Base-by-base conservation (phyloP, 2,888 invertebrate genomes). In the Drosophila koepferae region DNA sequence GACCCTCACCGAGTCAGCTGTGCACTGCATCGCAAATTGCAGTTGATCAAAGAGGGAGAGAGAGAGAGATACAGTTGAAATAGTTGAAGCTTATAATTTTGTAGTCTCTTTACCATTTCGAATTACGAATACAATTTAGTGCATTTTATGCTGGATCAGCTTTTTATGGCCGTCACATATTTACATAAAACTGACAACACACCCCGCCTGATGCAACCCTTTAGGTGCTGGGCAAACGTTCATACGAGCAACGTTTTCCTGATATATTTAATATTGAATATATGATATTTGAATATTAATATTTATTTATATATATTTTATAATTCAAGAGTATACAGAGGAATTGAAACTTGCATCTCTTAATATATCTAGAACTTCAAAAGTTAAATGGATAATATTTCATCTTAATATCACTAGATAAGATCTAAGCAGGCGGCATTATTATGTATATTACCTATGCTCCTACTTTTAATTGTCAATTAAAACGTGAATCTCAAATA, bases 121-220 rank as follows among this genome's bases (percentile, higher is more conserved):
- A 71, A 61, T 74, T 67, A 49, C 44, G 46, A 71, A 59, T 60
- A 74, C 36, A 66, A 74, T 74, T 77, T 72, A 72, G 63, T 68
- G 82, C 82, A 75, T 69, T 82, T 75, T 59, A 73, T 71, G 69
- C 51, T 34, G 60, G 66, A 65, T 75, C 66, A 80, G 82, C 78
- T 74, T 62, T 72, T 77, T 69, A 76, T 64, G 64, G 44, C 43
- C 51, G 59, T 76, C 63, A 44, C 63, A 44, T 34, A 53, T 63
- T 73, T 61, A 53, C 65, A 63, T 46, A 34, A n/a, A 38, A 34
- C 67, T 16, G 34, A 28, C 23, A 65, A 70, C 74, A 69, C 81
- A 72, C 82, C 72, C 72, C 46, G 18, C 9, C 23, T 20, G 36
- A n/a, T 41, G 63, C 84, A 84, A 85, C 86, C 86, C 86, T 81